phyloP scores from a whole-genome alignment of 2,888 invertebrate species.

The Tinea semifulvella region DNA sequence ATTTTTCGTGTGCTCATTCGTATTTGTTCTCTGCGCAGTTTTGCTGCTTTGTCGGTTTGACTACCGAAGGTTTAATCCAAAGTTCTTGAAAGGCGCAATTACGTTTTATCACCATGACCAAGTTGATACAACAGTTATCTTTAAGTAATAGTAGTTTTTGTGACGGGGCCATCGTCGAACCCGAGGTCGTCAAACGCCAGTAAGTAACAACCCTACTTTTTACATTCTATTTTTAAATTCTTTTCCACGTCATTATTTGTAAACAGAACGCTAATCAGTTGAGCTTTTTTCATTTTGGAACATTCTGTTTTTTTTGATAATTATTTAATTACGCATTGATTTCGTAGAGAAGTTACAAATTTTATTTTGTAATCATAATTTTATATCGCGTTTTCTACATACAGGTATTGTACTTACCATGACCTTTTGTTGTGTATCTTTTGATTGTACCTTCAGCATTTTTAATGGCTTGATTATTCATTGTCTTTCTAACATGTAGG shows the following conservation, averaged over 20 bases:
- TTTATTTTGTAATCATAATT: too few species aligned
- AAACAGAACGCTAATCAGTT: too few species aligned
- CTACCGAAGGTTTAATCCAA: slow-evolving; percentile 32
- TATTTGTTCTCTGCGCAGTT: slow-evolving; percentile 22
- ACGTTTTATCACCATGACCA: slow-evolving; percentile 61
- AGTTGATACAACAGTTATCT: slow-evolving; percentile 62
- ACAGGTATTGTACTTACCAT: too few species aligned
- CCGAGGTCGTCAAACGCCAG: slow-evolving; percentile 37
- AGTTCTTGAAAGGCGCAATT: slow-evolving; percentile 45
- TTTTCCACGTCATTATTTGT: too few species aligned
- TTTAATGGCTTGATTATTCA: too few species aligned
- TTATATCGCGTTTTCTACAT: too few species aligned
- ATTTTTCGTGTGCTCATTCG: slow-evolving; percentile 33
- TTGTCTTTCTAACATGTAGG: too few species aligned
- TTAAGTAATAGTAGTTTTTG: slow-evolving; percentile 61
- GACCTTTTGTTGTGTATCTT: too few species aligned
- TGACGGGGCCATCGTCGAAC: slow-evolving; percentile 43
- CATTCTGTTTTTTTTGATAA: neutral
- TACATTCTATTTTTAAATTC: neutral
- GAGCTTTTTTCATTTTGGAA: too few species aligned
- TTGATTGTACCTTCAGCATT: too few species aligned
- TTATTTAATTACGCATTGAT: too few species aligned
- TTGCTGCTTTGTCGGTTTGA: slow-evolving; percentile 47
- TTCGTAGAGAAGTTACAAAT: too few species aligned
- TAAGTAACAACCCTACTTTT: slow-evolving; percentile 8